Conservation (phyloP, 1,140 invertebrate genomes). For the Leptinotarsa undecemlineata region DNA sequence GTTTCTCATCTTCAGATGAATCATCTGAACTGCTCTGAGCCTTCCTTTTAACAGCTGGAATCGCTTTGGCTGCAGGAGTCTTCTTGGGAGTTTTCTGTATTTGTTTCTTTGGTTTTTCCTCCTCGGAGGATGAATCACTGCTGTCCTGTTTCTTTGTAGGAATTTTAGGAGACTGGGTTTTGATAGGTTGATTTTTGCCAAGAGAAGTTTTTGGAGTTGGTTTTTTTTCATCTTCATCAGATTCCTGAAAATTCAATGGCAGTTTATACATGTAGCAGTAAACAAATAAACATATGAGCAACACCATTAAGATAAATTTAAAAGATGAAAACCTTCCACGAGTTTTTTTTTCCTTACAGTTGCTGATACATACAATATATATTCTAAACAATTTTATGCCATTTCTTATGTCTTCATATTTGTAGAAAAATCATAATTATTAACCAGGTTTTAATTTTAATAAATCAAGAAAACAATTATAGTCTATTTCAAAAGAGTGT, state of each 20-base stretch:
- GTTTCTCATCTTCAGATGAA: constrained; percentile 33
- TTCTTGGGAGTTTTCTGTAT: constrained; percentile 19
- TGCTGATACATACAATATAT: neutral
- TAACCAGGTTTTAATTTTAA: too few relatives aligned
- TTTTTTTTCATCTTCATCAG: constrained; percentile 16
- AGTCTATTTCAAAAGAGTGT: too few relatives aligned
- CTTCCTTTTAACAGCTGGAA: constrained; percentile 35
- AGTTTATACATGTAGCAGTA: too few relatives aligned
- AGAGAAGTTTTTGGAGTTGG: neutral
- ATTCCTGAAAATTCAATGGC: neutral
- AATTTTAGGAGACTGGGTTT: neutral
- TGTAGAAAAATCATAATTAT: too few relatives aligned
- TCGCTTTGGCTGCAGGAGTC: constrained; percentile 14
- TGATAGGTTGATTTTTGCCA: neutral
- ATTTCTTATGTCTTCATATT: too few relatives aligned
- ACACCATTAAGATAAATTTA: neutral
- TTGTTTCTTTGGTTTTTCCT: constrained; percentile 19
- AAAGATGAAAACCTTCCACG: neutral
- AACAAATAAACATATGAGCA: neutral
- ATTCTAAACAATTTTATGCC: too few relatives aligned
- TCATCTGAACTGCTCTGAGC: constrained; percentile 36
- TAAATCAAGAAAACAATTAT: too few relatives aligned
- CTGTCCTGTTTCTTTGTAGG: constrained; percentile 12
- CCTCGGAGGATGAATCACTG: neutral
- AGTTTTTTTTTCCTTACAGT: too few relatives aligned